phyloP scores from a whole-genome alignment of 2,113 vertebrate genomes.

The Nycticorax nycticorax region DNA sequence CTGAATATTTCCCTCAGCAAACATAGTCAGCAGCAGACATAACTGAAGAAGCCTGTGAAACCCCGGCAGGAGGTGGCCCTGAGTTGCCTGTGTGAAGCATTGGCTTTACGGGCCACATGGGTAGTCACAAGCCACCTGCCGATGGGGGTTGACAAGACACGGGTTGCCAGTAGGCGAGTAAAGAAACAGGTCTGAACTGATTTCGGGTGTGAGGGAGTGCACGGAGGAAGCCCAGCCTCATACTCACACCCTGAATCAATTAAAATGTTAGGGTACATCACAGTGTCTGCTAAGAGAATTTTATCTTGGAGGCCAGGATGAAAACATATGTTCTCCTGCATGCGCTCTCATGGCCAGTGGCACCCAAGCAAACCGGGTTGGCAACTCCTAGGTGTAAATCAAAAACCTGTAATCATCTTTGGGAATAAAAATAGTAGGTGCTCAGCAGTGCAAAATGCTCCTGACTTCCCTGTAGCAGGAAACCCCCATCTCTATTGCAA shows the following conservation, averaged over 20 bases:
- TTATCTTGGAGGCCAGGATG: neutral
- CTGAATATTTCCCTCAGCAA: neutral
- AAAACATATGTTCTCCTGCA: neutral
- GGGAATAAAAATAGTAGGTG: neutral
- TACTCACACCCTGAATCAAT: neutral
- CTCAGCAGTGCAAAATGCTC: neutral
- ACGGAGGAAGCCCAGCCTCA: neutral
- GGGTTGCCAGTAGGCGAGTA: neutral
- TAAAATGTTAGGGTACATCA: neutral
- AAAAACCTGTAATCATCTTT: neutral
- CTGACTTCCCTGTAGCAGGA: neutral
- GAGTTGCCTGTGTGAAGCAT: neutral
- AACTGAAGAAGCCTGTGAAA: neutral
- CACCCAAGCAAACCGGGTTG: neutral
- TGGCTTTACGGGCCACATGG: neutral
- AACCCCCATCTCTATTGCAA: neutral
- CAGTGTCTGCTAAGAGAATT: neutral
- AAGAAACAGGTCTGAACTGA: neutral
- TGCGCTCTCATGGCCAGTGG: neutral
- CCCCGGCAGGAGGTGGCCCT: neutral
- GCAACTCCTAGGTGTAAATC: neutral
- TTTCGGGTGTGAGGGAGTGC: neutral
- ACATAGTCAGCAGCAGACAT: accelerated
- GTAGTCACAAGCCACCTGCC: neutral
- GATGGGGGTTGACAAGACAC: neutral